Evolutionary conservation across 2,888 invertebrate species (phyloP).

Genomic region (Scrobipalpa atriplicella): DNA sequence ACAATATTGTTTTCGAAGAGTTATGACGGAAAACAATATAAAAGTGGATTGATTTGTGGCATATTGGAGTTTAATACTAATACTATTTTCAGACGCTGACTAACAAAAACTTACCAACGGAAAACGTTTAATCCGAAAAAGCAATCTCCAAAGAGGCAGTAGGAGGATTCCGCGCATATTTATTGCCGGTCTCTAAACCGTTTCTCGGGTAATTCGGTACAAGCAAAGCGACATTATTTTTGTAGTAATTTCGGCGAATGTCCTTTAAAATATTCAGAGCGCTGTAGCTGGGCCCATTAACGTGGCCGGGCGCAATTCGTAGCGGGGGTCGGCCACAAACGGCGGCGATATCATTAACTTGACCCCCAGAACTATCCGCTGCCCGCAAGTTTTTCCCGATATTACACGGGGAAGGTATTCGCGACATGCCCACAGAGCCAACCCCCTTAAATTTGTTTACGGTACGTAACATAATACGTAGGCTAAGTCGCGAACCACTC

Average conservation of each 20-base stretch:
- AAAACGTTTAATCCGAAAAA: constrained; percentile 72
- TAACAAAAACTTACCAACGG: constrained; percentile 45
- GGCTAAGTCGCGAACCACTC: neutral
- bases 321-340: constrained; percentile 77
- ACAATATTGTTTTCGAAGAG: constrained; percentile 18
- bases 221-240: constrained; percentile 81
- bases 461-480: neutral
- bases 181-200: constrained; percentile 77
- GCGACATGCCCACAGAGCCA: constrained; percentile 40
- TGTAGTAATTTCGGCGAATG: constrained; percentile 81
- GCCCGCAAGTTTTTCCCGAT: constrained; percentile 77
- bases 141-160: constrained; percentile 75
- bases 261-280: constrained; percentile 82
- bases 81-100: constrained; percentile 31
- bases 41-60: constrained; percentile 20
- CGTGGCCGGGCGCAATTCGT: constrained; percentile 78
- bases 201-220: constrained; percentile 80
- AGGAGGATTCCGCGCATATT: constrained; percentile 77
- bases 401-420: constrained; percentile 73
- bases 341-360: constrained; percentile 81
- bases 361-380: constrained; percentile 77
- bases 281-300: constrained; percentile 79
- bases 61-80: constrained; percentile 18
- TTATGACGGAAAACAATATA: neutral
- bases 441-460: constrained; percentile 8